Evolutionary conservation across 2,888 invertebrate genomes (phyloP).

Genomic region (Drosophila macrothrix): DNA sequence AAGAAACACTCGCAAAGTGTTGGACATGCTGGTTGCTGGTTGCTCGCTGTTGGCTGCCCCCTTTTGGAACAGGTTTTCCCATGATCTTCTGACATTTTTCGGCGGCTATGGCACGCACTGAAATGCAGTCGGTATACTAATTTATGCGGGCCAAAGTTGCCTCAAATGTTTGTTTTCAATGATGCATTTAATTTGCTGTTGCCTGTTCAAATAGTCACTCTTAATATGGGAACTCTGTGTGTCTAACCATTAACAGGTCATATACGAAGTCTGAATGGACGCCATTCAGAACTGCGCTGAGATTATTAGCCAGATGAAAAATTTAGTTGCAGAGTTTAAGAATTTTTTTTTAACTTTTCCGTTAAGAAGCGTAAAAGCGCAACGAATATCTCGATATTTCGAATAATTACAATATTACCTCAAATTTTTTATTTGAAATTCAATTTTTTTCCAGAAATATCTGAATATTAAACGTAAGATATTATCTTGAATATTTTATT

Average conservation of each 20-base stretch:
- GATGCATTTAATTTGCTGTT: conserved; percentile 72
- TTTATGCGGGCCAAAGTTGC: conserved; percentile 74
- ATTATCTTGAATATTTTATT: neutral
- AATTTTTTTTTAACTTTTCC: neutral
- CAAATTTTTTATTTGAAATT: neutral
- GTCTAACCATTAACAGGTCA: conserved; percentile 40
- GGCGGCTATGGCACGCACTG: conserved; percentile 34
- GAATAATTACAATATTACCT: neutral
- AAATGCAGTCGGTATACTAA: conserved; percentile 62
- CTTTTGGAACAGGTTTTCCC: conserved; percentile 35
- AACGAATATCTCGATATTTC: neutral
- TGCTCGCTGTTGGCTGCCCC: conserved; percentile 7
- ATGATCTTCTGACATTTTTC: conserved; percentile 49
- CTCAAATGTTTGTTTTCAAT: conserved; percentile 61
- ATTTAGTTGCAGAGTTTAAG: neutral
- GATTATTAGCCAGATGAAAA: neutral
- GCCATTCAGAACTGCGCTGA: conserved; percentile 23
- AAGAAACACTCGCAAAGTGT: conserved; percentile 72
- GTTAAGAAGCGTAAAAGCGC: neutral
- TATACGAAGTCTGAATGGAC: conserved; percentile 38
- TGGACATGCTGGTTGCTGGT: conserved; percentile 71
- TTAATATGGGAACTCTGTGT: conserved; percentile 45
- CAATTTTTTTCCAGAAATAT: neutral
- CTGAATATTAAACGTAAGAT: neutral
- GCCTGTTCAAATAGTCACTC: conserved; percentile 25